phyloP scores from a whole-genome alignment of 92 coral and sea anemone genomes.

The Epizoanthus ramosus region DNA sequence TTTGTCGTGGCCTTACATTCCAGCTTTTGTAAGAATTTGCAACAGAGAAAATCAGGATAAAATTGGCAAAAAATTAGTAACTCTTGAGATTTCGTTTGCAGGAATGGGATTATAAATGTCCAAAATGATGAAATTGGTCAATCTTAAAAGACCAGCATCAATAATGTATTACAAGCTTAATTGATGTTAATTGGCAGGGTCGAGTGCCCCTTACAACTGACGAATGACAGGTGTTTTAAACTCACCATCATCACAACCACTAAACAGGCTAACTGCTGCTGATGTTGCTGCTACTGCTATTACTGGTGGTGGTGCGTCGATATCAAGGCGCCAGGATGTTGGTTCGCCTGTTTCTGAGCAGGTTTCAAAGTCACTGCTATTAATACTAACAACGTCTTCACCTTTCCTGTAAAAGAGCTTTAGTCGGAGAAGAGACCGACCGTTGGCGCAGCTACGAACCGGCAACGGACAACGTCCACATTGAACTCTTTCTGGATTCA shows the following conservation, averaged over 20 bases:
- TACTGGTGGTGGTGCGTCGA: background rate
- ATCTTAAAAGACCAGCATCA: too few relatives aligned
- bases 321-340: background rate
- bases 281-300: background rate
- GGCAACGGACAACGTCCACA: conserved; percentile 8
- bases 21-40: too few relatives aligned
- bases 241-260: background rate
- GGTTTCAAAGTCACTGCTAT: background rate
- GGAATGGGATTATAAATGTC: too few relatives aligned
- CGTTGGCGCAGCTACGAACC: conserved; percentile 1
- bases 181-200: background rate
- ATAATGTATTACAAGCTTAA: background rate
- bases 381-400: background rate
- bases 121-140: too few relatives aligned
- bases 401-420: conserved; percentile 6
- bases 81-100: too few relatives aligned
- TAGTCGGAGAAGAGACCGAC: background rate
- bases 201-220: too few relatives aligned
- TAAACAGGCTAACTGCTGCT: background rate
- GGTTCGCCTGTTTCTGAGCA: background rate
- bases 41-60: too few relatives aligned
- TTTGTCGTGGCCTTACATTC: too few relatives aligned
- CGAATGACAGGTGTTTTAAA: background rate
- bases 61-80: too few relatives aligned
- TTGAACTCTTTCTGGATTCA: background rate